Percentiles rank a stretch among this genome's conserved stretches.
Evolutionary conservation across 2,797 vertebrate species (phyloP).

Genomic region (Brachyrhaphis roseni): DNA sequence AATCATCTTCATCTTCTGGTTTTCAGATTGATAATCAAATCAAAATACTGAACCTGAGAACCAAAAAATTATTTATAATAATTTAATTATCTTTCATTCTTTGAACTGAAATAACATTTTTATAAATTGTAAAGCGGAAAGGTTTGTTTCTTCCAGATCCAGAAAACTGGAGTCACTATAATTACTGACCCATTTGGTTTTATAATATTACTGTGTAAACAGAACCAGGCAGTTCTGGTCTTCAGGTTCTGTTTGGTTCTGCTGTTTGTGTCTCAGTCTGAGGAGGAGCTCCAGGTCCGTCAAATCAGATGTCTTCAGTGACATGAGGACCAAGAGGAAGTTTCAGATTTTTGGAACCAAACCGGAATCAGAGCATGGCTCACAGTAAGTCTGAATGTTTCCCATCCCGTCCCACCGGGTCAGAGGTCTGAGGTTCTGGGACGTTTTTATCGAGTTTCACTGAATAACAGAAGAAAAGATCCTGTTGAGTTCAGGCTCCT

Average conservation of each 20-base stretch:
- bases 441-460: neutral
- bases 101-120: too few relatives aligned
- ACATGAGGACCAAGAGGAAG: constrained; percentile 40
- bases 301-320: neutral
- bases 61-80: too few relatives aligned
- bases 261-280: constrained; percentile 19
- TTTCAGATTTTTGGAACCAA: constrained; percentile 52
- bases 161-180: too few relatives aligned
- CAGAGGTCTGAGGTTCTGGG: neutral
- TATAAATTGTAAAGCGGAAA: too few relatives aligned
- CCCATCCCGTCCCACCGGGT: neutral
- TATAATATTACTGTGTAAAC: neutral
- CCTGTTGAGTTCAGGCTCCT: neutral
- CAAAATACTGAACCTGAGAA: too few relatives aligned
- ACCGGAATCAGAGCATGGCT: constrained; percentile 16
- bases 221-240: neutral
- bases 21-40: too few relatives aligned
- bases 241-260: neutral
- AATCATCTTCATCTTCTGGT: too few relatives aligned
- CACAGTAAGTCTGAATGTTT: constrained; percentile 22
- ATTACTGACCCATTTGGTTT: too few relatives aligned
- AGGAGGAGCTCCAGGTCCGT: constrained; percentile 28
- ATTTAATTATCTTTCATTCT: too few relatives aligned
- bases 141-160: too few relatives aligned
- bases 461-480: neutral